Evolutionary conservation across 2,888 invertebrate species (phyloP).

Genomic region (Desoria tigrina): DNA sequence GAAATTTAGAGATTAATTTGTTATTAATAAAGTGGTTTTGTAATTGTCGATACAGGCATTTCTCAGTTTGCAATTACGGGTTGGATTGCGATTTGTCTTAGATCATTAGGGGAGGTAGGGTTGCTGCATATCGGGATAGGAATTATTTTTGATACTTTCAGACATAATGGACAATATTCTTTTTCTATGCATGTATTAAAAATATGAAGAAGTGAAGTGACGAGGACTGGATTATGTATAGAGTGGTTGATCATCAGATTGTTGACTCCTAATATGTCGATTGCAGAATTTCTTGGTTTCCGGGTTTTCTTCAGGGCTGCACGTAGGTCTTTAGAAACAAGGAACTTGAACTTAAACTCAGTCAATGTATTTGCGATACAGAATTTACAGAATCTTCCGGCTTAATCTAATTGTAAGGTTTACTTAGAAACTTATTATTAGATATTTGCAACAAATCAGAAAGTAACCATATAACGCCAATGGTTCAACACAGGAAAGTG

Average conservation of each 20-base stretch:
- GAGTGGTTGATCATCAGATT: slow-evolving; percentile 2
- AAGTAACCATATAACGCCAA: too few species aligned
- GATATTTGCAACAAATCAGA: too few species aligned
- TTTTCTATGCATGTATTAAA: background rate
- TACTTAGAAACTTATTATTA: too few species aligned
- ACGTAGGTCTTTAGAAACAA: background rate
- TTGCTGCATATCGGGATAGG: slow-evolving; percentile 8
- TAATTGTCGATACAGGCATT: slow-evolving; percentile 15
- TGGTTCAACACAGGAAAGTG: too few species aligned
- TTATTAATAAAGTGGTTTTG: background rate
- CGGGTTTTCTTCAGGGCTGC: slow-evolving; percentile 13
- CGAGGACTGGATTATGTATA: background rate
- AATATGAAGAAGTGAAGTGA: background rate
- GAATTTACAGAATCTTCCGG: too few species aligned
- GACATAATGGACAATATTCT: background rate
- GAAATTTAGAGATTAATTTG: slow-evolving; percentile 14
- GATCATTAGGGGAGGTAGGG: slow-evolving; percentile 6
- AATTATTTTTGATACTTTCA: slow-evolving; percentile 23
- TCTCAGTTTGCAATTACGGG: slow-evolving; percentile 23
- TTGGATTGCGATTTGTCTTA: slow-evolving; percentile 18
- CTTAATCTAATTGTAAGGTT: too few species aligned
- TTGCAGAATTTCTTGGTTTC: background rate
- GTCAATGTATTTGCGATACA: too few species aligned
- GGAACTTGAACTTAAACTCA: background rate
- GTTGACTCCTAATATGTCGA: background rate